Evolutionary conservation across 2,797 vertebrate species (phyloP).

Genomic region (Prionace glauca): DNA sequence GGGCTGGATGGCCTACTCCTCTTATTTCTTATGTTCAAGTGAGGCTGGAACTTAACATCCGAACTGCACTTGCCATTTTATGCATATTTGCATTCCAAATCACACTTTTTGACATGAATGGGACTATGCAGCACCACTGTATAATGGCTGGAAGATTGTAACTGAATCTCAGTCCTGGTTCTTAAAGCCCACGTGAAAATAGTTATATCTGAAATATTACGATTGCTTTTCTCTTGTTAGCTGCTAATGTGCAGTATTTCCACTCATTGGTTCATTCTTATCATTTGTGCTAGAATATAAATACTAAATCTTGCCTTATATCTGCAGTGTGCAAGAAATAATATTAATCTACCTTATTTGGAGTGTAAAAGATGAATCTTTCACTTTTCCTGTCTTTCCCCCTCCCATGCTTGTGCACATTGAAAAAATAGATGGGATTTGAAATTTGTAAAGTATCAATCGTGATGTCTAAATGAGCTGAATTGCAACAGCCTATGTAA

Average conservation of each 20-base stretch:
- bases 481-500: neutral
- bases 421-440: neutral
- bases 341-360: neutral
- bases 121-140: too few species aligned
- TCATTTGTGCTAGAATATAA: neutral
- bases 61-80: neutral
- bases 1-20: too few species aligned
- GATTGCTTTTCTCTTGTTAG: neutral
- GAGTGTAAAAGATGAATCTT: neutral
- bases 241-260: neutral
- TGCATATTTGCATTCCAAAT: neutral
- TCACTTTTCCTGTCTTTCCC: neutral
- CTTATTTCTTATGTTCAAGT: neutral
- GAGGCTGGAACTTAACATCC: neutral
- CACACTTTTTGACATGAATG: neutral
- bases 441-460: neutral
- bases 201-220: neutral
- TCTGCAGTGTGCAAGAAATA: neutral
- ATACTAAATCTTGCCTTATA: neutral
- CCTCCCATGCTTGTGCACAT: neutral
- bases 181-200: neutral
- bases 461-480: neutral
- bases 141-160: too few species aligned
- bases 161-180: neutral
- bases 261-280: neutral